Conservation (phyloP, 2,113 vertebrate species). For the Bufo bufo region DNA sequence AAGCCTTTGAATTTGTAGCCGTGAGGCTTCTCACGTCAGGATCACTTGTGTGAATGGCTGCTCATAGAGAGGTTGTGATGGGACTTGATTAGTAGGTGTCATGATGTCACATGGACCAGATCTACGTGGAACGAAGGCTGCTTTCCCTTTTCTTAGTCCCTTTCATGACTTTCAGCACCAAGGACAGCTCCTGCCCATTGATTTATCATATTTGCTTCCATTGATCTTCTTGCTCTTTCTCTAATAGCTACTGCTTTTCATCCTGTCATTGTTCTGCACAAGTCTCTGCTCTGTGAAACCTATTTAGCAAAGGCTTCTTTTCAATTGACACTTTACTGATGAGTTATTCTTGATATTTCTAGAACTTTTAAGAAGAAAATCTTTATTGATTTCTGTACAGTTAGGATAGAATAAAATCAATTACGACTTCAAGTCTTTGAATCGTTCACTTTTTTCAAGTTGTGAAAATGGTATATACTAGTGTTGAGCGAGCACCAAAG, state of each 20-base stretch:
- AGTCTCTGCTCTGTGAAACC: background rate
- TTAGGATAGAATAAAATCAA: background rate
- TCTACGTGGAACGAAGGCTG: background rate
- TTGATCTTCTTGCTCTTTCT: conserved; percentile 34
- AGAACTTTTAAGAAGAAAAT: background rate
- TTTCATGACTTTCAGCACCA: conserved; percentile 41
- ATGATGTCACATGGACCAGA: background rate
- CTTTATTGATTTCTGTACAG: background rate
- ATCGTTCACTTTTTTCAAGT: background rate
- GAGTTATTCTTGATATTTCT: background rate
- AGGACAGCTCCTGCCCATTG: conserved; percentile 37
- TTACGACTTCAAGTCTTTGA: background rate
- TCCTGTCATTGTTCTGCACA: background rate
- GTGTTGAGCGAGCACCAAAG: no score
- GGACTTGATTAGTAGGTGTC: background rate
- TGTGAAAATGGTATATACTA: background rate
- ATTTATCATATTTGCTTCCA: conserved; percentile 38
- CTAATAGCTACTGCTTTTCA: conserved; percentile 27
- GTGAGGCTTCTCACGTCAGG: background rate
- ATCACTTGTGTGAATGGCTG: background rate
- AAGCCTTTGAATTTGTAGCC: background rate
- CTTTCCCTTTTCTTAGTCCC: background rate
- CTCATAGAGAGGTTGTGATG: background rate
- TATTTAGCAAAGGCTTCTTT: background rate
- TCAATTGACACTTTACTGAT: background rate